phyloP scores from a whole-genome alignment of 2,113 vertebrate species.

The Excalfactoria chinensis region DNA sequence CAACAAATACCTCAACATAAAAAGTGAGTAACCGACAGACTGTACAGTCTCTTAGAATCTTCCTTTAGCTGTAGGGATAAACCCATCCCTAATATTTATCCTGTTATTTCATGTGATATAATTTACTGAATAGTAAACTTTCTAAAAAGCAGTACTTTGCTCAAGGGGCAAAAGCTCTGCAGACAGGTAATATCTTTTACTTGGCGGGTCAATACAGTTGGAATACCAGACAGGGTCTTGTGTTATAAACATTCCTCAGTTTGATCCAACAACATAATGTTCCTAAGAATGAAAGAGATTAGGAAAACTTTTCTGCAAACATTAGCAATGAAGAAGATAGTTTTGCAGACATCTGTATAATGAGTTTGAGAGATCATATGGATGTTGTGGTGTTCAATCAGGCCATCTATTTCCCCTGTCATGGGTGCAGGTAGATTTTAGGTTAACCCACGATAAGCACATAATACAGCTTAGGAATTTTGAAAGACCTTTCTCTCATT shows the following conservation, averaged over 20 bases:
- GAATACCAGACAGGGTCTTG: neutral
- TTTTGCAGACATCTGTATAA: conserved; percentile 12
- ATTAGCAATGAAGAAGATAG: neutral
- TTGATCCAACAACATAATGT: neutral
- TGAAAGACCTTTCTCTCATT: neutral
- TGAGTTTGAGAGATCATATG: neutral
- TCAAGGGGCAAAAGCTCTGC: neutral
- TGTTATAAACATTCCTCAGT: neutral
- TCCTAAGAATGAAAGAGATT: neutral
- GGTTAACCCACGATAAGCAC: no score
- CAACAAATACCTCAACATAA: neutral
- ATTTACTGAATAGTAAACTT: neutral
- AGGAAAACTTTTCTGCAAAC: neutral
- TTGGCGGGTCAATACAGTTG: neutral
- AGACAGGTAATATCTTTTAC: neutral
- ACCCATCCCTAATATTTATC: neutral
- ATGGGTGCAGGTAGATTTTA: no score
- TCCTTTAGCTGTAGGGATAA: neutral
- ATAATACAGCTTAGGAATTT: neutral
- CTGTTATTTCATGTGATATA: neutral
- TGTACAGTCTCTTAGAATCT: neutral
- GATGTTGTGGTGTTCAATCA: conserved; percentile 41
- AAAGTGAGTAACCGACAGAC: neutral
- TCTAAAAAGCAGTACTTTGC: neutral
- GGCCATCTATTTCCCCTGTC: no score